Conservation (phyloP, 2,888 invertebrate genomes). For the Cybosia mesomella region DNA sequence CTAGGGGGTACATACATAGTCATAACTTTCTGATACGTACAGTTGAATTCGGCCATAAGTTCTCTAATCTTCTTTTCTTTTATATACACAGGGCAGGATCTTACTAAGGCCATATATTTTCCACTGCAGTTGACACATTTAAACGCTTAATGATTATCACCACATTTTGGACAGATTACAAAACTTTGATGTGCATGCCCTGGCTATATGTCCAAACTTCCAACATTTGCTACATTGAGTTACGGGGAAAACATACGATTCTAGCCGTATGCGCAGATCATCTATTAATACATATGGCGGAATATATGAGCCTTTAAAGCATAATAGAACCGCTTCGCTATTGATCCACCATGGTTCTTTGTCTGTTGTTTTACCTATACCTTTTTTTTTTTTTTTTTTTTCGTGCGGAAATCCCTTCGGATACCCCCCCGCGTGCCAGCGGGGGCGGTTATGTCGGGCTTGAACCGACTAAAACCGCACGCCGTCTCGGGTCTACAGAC, state of each 20-base stretch:
- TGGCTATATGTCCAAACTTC: background rate
- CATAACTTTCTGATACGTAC: background rate
- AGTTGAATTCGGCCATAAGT: background rate
- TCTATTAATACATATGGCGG: background rate
- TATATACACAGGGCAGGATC: background rate
- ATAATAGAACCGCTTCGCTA: background rate
- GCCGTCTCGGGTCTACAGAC: too few relatives aligned
- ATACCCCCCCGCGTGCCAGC: too few relatives aligned
- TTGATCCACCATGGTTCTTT: background rate
- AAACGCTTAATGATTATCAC: background rate
- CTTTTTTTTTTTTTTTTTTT: too few relatives aligned
- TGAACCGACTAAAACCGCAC: too few relatives aligned
- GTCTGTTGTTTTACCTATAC: too few relatives aligned
- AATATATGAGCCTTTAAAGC: background rate
- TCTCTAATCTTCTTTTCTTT: background rate
- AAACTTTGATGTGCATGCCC: background rate
- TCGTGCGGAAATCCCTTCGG: too few relatives aligned
- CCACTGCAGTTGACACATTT: background rate
- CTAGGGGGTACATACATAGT: background rate
- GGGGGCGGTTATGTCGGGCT: too few relatives aligned
- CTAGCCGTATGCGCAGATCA: background rate
- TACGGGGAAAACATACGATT: too few relatives aligned
- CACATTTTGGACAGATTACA: background rate
- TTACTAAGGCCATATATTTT: background rate
- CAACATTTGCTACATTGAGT: background rate